Evolutionary conservation across 2,797 vertebrate species (phyloP).

Genomic region (Crenuchus spilurus): DNA sequence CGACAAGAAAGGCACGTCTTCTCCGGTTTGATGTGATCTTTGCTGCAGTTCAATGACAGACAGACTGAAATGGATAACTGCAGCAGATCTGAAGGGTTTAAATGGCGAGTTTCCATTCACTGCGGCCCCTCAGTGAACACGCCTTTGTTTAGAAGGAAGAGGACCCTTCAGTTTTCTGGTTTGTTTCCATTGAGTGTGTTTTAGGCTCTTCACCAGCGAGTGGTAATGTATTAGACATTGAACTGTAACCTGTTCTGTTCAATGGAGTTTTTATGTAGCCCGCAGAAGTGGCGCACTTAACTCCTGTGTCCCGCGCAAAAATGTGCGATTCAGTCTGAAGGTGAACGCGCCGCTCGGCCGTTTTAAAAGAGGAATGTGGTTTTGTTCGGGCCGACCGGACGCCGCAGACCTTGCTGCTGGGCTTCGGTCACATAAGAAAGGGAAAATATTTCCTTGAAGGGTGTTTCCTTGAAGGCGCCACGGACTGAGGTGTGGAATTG

Average conservation of each 20-base stretch:
- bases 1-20: conserved; percentile 5
- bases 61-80: conserved; percentile 40
- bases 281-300: conserved; percentile 53
- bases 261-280: conserved; percentile 50
- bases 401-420: conserved; percentile 42
- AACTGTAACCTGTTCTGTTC: conserved; percentile 56
- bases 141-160: conserved; percentile 44
- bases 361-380: conserved; percentile 16
- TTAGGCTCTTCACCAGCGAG: conserved; percentile 47
- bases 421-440: neutral
- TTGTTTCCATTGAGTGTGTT: conserved; percentile 44
- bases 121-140: conserved; percentile 16
- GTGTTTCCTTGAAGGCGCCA: neutral
- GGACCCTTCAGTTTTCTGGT: conserved; percentile 33
- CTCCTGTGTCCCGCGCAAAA: conserved; percentile 48
- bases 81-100: conserved; percentile 36
- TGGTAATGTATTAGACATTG: conserved; percentile 56
- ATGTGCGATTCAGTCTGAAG: conserved; percentile 38
- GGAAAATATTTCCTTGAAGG: neutral
- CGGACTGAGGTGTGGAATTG: neutral
- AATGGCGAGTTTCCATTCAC: conserved; percentile 26
- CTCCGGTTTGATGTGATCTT: conserved; percentile 33
- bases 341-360: conserved; percentile 31
- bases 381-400: conserved; percentile 9
- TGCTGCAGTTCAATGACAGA: conserved; percentile 47